These are phyloP conservation scores for Papilio helenus DNA, from an alignment of 1,140 invertebrate genomes.

Conservation along the genomic window DNA sequence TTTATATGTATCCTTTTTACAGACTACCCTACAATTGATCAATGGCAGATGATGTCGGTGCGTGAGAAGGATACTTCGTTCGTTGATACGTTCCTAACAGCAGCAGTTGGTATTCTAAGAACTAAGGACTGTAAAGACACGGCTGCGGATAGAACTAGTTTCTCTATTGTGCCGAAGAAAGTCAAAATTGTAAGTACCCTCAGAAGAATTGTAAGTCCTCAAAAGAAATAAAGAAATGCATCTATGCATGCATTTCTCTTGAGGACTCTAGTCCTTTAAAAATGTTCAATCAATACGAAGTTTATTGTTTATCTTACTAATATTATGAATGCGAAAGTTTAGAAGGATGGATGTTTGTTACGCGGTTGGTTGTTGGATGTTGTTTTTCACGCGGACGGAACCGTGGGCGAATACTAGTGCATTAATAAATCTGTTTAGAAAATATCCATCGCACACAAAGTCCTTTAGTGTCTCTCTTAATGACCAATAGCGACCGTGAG, in stretches of 20 bases:
- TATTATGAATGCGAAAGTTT: too few relatives aligned
- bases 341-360: too few relatives aligned
- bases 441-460: not conserved
- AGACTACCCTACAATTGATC: conserved; percentile 87
- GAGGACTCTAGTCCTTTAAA: too few relatives aligned
- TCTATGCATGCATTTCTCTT: too few relatives aligned
- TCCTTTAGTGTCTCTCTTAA: too few relatives aligned
- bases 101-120: conserved; percentile 89
- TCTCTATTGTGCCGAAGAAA: conserved; percentile 91
- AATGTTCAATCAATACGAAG: conserved; percentile 39
- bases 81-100: conserved; percentile 90
- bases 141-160: conserved; percentile 86
- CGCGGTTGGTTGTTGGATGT: too few relatives aligned
- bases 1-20: conserved; percentile 51
- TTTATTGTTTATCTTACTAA: not conserved
- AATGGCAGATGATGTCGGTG: conserved; percentile 90
- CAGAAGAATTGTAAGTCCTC: too few relatives aligned
- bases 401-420: too few relatives aligned
- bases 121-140: conserved; percentile 85
- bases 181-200: conserved; percentile 87
- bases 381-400: too few relatives aligned
- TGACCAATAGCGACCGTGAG: too few relatives aligned
- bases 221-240: too few relatives aligned
- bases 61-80: conserved; percentile 91
- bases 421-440: not conserved